These are phyloP conservation scores for Sardinella longiceps DNA, from an alignment of 2,797 vertebrate genomes.

Conservation along the genomic window DNA sequence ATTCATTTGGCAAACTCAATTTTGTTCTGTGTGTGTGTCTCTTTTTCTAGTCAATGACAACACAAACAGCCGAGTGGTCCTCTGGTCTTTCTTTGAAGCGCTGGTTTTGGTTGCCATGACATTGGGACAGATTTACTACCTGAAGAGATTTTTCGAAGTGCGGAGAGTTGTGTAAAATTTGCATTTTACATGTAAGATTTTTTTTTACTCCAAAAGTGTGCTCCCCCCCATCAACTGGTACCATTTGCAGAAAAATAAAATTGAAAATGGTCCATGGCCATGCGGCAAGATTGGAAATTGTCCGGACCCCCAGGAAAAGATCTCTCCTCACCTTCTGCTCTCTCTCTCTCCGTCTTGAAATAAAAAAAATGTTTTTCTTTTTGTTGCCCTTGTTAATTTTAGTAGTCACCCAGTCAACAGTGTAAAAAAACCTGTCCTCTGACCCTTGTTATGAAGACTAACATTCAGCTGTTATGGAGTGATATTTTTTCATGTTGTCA, in stretches of 20 bases:
- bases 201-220: slow-evolving; percentile 26
- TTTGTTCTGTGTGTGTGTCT: neutral
- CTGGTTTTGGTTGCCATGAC: slow-evolving; percentile 53
- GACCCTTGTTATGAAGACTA: slow-evolving; percentile 18
- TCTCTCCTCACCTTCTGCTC: neutral
- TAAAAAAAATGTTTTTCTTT: slow-evolving; percentile 8
- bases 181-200: slow-evolving; percentile 23
- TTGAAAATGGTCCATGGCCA: slow-evolving; percentile 23
- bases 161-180: slow-evolving; percentile 90
- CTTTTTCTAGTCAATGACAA: slow-evolving; percentile 91
- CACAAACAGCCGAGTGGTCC: slow-evolving; percentile 99
- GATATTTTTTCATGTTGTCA: slow-evolving; percentile 14
- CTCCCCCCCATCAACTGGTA: slow-evolving; percentile 22
- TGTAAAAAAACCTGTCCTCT: slow-evolving; percentile 19
- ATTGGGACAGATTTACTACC: slow-evolving; percentile 98
- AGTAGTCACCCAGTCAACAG: slow-evolving; percentile 3
- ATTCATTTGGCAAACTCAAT: neutral
- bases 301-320: slow-evolving; percentile 4
- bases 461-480: slow-evolving; percentile 15
- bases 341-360: slow-evolving; percentile 18
- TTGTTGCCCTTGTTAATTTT: slow-evolving; percentile 21
- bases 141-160: slow-evolving; percentile 99
- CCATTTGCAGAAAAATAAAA: slow-evolving; percentile 16
- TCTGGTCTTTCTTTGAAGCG: slow-evolving; percentile 25
- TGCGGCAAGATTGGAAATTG: slow-evolving; percentile 17